Base-by-base conservation (phyloP, 1,140 invertebrate genomes). In the Micrasema minimum region DNA sequence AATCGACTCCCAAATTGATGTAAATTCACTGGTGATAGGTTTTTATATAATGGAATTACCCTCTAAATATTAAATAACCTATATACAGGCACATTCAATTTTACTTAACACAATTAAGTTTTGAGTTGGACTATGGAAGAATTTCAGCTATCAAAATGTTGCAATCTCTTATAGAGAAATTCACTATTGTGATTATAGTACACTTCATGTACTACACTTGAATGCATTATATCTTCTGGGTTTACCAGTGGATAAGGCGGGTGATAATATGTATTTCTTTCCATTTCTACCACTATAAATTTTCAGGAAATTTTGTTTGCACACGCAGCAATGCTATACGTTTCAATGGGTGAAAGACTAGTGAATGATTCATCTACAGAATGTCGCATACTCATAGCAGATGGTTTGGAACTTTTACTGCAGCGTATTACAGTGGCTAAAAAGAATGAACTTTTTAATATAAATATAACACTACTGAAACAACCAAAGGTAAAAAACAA, bases 101-200 rank as follows among this genome's bases (percentile, higher is more conserved):
- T 80, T 97, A 92, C 81, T 80, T 93, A 7, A 85, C 88, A 0
- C 95, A 98, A 77, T 78, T 97, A 38, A 89, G 89, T 50, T 98
- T 94, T 77, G 90, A 93, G 66, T 76, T 91, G 62, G 89, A 93
- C 74, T 85, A 88, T 50, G 96, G 96, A 2, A 85, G 96, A 23
- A 85, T 92, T 53, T 96, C 95, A 9, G 93, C 93, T 0, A 81
- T 97, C 0, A 90, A 93, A 79, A 95, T 98, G 85, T 80, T 98
- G 20, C 87, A 91, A 23, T 85, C 87, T 48, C 88, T 97, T 26
- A 89, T 97, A 50, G 88, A 87, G 45, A 89, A 88, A 61, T 92
- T 97, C 77, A 89, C 92, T 61, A 78, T 89, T 79, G 90, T 93
- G 41, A 41, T 48, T 55, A 2, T 23, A 2, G 10, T 53, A 20